Evolutionary conservation across 1,140 invertebrate species (phyloP).

Genomic region (Gonatopus flavifemur): DNA sequence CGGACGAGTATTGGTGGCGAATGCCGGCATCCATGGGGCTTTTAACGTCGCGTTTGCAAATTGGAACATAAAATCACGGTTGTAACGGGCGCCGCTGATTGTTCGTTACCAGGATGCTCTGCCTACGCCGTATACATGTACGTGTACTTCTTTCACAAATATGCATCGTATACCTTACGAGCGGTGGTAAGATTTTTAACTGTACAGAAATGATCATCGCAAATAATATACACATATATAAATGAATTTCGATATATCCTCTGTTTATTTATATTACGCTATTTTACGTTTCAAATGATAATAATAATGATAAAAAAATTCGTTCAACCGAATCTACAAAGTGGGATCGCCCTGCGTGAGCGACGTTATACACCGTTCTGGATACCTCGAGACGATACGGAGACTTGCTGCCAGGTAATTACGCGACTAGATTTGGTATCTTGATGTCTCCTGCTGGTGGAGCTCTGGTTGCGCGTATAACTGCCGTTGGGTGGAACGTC

Average conservation of each 20-base stretch:
- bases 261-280: not conserved
- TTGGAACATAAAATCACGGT: constrained; percentile 53
- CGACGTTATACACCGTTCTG: constrained; percentile 9
- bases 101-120: constrained; percentile 46
- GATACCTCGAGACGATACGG: not conserved
- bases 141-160: constrained; percentile 1
- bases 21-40: constrained; percentile 33
- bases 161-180: not conserved
- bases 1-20: constrained; percentile 12
- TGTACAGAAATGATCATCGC: constrained; percentile 28
- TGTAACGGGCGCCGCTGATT: constrained; percentile 46
- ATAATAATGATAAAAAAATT: not conserved
- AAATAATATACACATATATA: constrained; percentile 29
- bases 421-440: constrained; percentile 43
- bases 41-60: constrained; percentile 53
- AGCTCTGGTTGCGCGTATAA: too few relatives aligned
- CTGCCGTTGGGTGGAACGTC: constrained; percentile 17
- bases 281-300: not conserved
- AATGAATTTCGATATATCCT: constrained; percentile 40
- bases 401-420: constrained; percentile 28
- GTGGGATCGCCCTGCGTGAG: constrained; percentile 10
- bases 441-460: constrained; percentile 26
- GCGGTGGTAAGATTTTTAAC: constrained; percentile 9
- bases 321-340: not conserved
- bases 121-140: constrained; percentile 36